Base-by-base conservation (phyloP, 2,888 invertebrate genomes). In the Drosophila macrospina region DNA sequence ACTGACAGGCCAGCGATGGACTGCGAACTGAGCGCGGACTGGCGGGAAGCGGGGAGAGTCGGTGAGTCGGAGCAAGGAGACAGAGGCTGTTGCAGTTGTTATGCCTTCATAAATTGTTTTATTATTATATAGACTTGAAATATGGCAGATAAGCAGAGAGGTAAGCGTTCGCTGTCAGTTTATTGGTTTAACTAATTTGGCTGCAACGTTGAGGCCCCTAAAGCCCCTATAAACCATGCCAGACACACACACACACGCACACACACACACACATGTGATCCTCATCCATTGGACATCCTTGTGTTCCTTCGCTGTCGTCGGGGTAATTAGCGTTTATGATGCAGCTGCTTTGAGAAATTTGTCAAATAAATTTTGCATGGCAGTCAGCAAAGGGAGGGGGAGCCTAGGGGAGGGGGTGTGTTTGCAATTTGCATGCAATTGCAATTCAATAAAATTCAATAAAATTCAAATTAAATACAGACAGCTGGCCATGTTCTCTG, bases 131-230 rank as follows among this genome's bases (percentile, higher is more conserved):
- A 78, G 84, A 81, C 68, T 80, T 85, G 85, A 85, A 81, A 74
- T 84, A 84, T 86, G 80, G 77, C 74, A 61, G 48, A 67, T 72
- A 59, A 54, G 32, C 62, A 63, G 48, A 34, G 48, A 20, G 24
- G 37, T 70, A 71, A 75, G 71, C 71, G 75, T 48, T 28, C 71
- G 71, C 78, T 85, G 82, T 85, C 87, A 83, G 87, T 87, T 87
- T 86, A 87, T 86, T 86, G 88, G 86, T 79, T 87, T 87, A 83
- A 86, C 86, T 86, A 86, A 86, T 87, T 86, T 87, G 85, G 66
- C 68, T 51, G 59, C 52, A 45, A 37, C 65, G 15, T 2, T 4
- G 30, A 10, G 13, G 36, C 34, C 48, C 54, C 57, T 20, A 13
- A 28, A 57, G 51, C 68, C 51, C 48, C 56, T 64, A 50, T 41